Percentiles rank a stretch among this genome's conserved stretches.
These are phyloP conservation scores for Ochropleura leucogaster DNA, from an alignment of 2,888 invertebrate genomes.

Conservation along the genomic window DNA sequence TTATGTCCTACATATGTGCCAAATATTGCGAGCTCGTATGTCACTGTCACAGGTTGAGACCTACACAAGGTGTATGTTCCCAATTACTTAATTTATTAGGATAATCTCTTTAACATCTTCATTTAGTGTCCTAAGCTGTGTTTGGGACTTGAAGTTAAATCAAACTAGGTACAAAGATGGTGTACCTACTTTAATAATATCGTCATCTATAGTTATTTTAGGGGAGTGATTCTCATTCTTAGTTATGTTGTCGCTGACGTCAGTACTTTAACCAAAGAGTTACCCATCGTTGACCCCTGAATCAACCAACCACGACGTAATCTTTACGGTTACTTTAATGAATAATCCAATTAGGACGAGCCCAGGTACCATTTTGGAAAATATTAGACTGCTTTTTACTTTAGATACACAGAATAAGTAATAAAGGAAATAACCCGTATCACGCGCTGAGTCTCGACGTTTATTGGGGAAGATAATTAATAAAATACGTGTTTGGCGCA, in stretches of 20 bases:
- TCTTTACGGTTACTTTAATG: conserved; percentile 48
- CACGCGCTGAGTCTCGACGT: conserved; percentile 34
- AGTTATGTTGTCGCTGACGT: neutral
- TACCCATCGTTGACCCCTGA: conserved; percentile 35
- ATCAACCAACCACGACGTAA: conserved; percentile 34
- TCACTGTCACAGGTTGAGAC: conserved; percentile 23
- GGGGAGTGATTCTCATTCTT: neutral
- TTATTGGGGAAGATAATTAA: conserved; percentile 54
- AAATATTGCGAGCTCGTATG: conserved; percentile 34
- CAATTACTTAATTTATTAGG: conserved; percentile 11
- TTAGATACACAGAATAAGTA: conserved; percentile 47
- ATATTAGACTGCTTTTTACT: conserved; percentile 36
- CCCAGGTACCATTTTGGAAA: conserved; percentile 30
- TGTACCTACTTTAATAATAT: neutral
- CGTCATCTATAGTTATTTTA: neutral
- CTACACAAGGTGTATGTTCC: neutral
- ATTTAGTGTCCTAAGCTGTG: neutral
- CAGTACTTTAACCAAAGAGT: conserved; percentile 16
- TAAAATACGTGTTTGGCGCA: conserved; percentile 51
- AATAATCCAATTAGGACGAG: conserved; percentile 47
- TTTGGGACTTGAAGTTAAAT: neutral
- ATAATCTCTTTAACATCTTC: conserved; percentile 31
- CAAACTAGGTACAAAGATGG: neutral
- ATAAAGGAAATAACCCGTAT: conserved; percentile 43
- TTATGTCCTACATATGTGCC: conserved; percentile 43